Conservation (phyloP, 2,113 vertebrate species). For the Otocyon megalotis region DNA sequence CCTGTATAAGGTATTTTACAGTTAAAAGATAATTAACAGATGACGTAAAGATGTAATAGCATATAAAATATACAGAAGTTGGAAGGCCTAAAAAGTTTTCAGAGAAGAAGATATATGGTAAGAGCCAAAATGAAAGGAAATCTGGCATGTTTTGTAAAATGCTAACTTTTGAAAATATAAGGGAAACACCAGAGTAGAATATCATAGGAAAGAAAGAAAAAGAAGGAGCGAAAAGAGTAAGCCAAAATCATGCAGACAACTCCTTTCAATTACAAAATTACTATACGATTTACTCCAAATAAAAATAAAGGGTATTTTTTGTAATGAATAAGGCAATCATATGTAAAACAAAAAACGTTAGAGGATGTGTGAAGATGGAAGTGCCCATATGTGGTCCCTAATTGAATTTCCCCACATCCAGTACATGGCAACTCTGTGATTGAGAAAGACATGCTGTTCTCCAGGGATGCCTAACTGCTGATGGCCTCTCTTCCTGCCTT, state of each 20-base stretch:
- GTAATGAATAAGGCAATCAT: background rate
- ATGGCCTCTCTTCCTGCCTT: background rate
- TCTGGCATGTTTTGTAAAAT: background rate
- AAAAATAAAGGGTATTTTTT: background rate
- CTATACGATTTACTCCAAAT: background rate
- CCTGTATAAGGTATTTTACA: background rate
- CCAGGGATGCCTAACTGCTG: background rate
- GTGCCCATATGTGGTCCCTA: background rate
- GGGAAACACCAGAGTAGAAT: background rate
- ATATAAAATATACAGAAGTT: background rate
- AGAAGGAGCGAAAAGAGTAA: background rate
- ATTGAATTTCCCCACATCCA: background rate
- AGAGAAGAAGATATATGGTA: background rate
- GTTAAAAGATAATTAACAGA: conserved; percentile 25
- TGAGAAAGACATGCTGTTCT: background rate
- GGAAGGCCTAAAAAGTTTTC: background rate
- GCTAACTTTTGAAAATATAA: background rate
- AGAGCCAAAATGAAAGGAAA: background rate
- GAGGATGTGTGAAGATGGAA: background rate
- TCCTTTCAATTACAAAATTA: background rate
- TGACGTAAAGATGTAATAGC: background rate
- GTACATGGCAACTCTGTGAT: background rate
- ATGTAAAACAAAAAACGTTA: background rate
- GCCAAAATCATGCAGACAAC: background rate
- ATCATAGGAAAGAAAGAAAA: background rate